A percentile compares a stretch with the other conserved stretches of the same genome.
Conservation (phyloP, 2,888 invertebrate genomes). For the Dendrolimus pini region DNA sequence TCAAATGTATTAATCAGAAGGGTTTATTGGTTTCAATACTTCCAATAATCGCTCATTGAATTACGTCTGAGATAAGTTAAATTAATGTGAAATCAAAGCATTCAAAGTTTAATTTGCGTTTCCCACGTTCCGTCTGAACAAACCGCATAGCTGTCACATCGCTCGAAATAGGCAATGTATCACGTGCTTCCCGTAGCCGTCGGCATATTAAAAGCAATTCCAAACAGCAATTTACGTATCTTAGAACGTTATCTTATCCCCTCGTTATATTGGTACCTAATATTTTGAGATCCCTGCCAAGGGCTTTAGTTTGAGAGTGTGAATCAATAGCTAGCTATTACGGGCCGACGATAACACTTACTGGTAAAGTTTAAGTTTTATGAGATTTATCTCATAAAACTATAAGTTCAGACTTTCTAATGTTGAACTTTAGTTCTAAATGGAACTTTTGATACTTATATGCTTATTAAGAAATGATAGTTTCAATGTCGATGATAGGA, state of each 20-base stretch:
- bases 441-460: neutral
- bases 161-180: neutral
- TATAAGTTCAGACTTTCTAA: too few species aligned
- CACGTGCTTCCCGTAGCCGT: conserved; percentile 25
- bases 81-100: neutral
- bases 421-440: neutral
- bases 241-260: conserved; percentile 15
- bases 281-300: conserved; percentile 45
- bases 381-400: conserved; percentile 22
- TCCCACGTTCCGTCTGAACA: neutral
- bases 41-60: neutral
- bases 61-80: neutral
- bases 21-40: neutral
- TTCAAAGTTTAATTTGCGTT: neutral
- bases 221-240: conserved; percentile 60
- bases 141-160: neutral
- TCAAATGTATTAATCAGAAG: neutral
- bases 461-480: neutral
- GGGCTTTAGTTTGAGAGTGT: conserved; percentile 50
- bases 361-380: conserved; percentile 32
- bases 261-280: conserved; percentile 25
- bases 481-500: neutral
- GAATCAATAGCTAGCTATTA: conserved; percentile 52
- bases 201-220: conserved; percentile 52
- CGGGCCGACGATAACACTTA: conserved; percentile 41